Base-by-base conservation (phyloP, 1,140 invertebrate genomes). In the Trichonephila clavipes region DNA sequence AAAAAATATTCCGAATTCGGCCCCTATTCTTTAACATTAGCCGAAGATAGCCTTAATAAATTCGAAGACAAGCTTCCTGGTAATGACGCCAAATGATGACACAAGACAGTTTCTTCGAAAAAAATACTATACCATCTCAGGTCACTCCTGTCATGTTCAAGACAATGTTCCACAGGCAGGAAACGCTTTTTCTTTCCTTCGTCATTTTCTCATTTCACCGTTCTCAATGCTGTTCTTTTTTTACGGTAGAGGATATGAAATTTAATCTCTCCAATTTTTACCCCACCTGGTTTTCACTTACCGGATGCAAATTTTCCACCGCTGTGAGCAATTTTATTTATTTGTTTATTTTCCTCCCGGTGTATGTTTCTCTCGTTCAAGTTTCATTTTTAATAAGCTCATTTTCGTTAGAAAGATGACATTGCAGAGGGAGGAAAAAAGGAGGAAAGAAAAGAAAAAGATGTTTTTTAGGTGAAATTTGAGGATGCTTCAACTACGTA, bases 281-380 rank as follows among this genome's bases (percentile, higher is more conserved):
- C 66, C n/a, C 66, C 66, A 69, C 66, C 66, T 69, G 66, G 66
- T 14, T 24, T 69, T 0, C 66, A 24, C 21, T 10, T 10, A 69
- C 66, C 66, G 66, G 66, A 69, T 69, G 66, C 24, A 69, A 69
- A 69, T 69, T 69, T 69, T 69, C 24, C 66, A 24, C 66, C 66
- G 24, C 66, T 10, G 8, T n/a, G 66, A 69, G 12, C 66, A 69
- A 69, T 69, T 66, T 69, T 69, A 28, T 69, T 69, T 24, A 2
- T 28, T 12, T 66, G 0, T 7, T 24, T 64, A 7, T 64, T n/a
- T 64, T 19, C 18, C 2, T 8, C 8, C n/a, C 8, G n/a, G n/a
- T n/a, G 24, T 24, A 5, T 10, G 7, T 21, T 69, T 21, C n/a
- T n/a, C n/a, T n/a, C 8, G 66, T 24, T 69, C 66, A 3, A 0